These are phyloP conservation scores for Chrysotoxum bicinctum DNA, from an alignment of 2,888 invertebrate species.

Conservation along the genomic window DNA sequence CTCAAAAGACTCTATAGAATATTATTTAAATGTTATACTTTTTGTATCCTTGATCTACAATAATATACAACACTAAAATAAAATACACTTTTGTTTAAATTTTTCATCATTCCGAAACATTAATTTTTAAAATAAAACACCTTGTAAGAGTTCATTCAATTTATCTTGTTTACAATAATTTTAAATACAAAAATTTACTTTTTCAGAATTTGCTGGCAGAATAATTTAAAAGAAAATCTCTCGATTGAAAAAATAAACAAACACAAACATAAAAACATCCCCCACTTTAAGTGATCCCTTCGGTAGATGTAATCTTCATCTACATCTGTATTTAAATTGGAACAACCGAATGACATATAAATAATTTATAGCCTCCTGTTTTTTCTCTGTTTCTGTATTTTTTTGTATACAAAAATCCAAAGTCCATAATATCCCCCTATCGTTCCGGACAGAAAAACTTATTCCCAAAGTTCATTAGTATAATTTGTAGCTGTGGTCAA, in stretches of 20 bases:
- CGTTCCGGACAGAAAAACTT: neutral
- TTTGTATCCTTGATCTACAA: too few relatives aligned
- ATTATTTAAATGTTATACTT: too few relatives aligned
- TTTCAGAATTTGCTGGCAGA: too few relatives aligned
- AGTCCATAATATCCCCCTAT: neutral
- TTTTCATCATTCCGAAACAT: too few relatives aligned
- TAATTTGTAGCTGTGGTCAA: conserved; percentile 1
- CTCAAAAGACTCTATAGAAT: too few relatives aligned
- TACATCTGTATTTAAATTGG: conserved; percentile 49
- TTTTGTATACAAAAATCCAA: neutral
- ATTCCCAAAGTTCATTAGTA: conserved; percentile 1
- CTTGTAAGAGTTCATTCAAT: too few relatives aligned
- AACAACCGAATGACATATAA: conserved; percentile 59
- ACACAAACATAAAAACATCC: neutral
- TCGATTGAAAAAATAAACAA: neutral
- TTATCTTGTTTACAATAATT: too few relatives aligned
- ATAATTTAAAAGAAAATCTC: neutral
- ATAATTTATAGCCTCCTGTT: conserved; percentile 55
- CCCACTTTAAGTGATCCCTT: neutral
- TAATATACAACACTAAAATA: too few relatives aligned
- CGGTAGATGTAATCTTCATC: neutral
- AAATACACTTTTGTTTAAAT: too few relatives aligned
- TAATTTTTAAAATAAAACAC: too few relatives aligned
- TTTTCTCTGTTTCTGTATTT: neutral
- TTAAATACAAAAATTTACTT: too few relatives aligned